Evolutionary conservation across 1,140 invertebrate genomes (phyloP), one percentile per base, ranked within the genome.

Genomic region (Agrypnia vestita): DNA sequence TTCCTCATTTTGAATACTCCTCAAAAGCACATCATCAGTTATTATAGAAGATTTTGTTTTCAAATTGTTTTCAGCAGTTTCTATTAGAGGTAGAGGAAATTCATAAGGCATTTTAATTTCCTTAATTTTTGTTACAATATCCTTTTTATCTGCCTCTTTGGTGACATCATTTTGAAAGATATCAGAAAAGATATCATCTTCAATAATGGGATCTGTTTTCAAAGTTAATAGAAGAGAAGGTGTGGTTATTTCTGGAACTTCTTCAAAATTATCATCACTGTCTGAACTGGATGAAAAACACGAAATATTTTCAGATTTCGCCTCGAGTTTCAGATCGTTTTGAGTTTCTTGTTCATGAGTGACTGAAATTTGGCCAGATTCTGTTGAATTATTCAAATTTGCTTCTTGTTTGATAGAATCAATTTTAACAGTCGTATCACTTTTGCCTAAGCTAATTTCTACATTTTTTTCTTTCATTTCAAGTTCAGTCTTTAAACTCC

Each of bases 111-210:
- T 35, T 35, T 35, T 35, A 35, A 35, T 35, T 35, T 35, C 25
- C 25, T 35, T 35, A 35, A 35, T 35, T 35, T 35, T 35, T 35
- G 25, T 35, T 35, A 35, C 25, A 3, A 6, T 35, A 35, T 6
- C 25, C 6, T 35, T 35, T 35, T 35, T 1, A 35, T 35, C 25
- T 35, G 6, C 6, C 25, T 1, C 25, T 35, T 35, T 35, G 6
- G 25, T 35, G 25, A 35, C 25, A 35, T 35, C 25, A 35, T 8
- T 73, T 56, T 84, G 81, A 87, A 93, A 93, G 77, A 93, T 86
- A 88, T 93, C 92, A 46, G 91, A 91, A 90, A 95, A 95, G 55
- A 95, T 88, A 89, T 95, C 94, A 85, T 94, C 91, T 51, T 92
- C 86, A 78, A 86, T 78, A 55, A 85, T 84, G 77, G 83, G 19